Percentiles rank a stretch among this genome's conserved stretches.
These are phyloP conservation scores for Agonopterix heracliana DNA, from an alignment of 2,888 invertebrate species.

Conservation along the genomic window DNA sequence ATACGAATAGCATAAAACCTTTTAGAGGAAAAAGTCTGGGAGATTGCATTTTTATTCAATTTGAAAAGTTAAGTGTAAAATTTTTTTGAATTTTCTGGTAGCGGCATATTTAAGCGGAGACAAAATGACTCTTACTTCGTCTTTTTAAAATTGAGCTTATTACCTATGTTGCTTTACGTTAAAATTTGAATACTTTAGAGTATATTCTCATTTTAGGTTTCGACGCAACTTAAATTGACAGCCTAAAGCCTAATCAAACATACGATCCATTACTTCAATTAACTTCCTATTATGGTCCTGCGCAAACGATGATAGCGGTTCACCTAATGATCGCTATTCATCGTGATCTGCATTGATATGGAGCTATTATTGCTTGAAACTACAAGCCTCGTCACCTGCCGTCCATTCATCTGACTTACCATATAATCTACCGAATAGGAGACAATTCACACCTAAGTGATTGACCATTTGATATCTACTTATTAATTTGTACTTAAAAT, in stretches of 20 bases:
- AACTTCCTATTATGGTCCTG: too few species aligned
- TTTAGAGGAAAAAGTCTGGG: conserved; percentile 40
- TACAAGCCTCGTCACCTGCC: conserved; percentile 21
- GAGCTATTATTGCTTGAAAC: conserved; percentile 43
- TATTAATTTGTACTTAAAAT: too few species aligned
- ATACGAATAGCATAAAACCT: conserved; percentile 48
- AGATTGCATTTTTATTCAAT: conserved; percentile 56
- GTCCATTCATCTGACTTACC: conserved; percentile 21
- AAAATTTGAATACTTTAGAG: too few species aligned
- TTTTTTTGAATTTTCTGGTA: conserved; percentile 6
- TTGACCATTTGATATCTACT: conserved; percentile 6
- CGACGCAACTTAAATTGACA: too few species aligned
- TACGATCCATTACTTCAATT: too few species aligned
- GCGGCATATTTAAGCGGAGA: neutral
- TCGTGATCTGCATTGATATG: conserved; percentile 60
- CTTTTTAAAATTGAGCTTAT: too few species aligned
- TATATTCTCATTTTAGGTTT: too few species aligned
- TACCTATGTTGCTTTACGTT: too few species aligned
- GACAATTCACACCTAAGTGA: conserved; percentile 11
- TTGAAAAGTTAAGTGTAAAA: conserved; percentile 28
- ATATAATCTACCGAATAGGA: neutral
- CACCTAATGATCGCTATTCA: conserved; percentile 65
- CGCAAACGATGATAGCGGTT: conserved; percentile 46
- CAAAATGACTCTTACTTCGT: neutral
- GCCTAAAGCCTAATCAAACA: too few species aligned